Evolutionary conservation across 2,888 invertebrate species (phyloP), one percentile per base, ranked within the genome.

Genomic region (Saturnia pavonia): DNA sequence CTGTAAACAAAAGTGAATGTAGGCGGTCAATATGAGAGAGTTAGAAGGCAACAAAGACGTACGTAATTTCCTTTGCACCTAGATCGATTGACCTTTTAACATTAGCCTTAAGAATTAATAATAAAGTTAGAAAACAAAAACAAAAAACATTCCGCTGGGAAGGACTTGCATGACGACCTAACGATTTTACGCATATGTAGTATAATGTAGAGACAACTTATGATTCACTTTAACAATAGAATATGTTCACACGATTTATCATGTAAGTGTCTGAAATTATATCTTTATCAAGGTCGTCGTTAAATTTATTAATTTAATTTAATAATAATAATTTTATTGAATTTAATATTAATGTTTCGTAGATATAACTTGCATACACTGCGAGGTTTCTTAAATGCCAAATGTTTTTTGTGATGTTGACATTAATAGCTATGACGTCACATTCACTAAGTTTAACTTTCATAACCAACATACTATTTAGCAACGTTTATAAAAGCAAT

Each of bases 1-100:
- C 84, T 82, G 82, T 89, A 88, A 89, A 89, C 86, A 92, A 91
- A 93, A 92, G 91, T 91, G 91, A 92, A 91, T 89, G 92, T 91
- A 87, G 89, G 89, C 78, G 87, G 80, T 75, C 77, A 73, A 77
- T 81, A 82, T 85, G 81, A 81, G 84, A 86, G 83, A 85, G 82
- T 84, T 85, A 86, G 88, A 84, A 80, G 82, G 83, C 83, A 87
- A 88, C 88, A 87, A 85, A 85, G 86, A 82, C 80, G 77, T 71
- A 70, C 75, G 78, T 82, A 80, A 88, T 80, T 85, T 85, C 82
- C 80, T 83, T 76, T 79, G 78, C 73, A 72, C 73, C 73, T 70
- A 74, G 77, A 74, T 74, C 76, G 78, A 78, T 75, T 74, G 80
- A 80, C 85, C 86, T 86, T 81, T 82, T 82, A 78, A 81, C 75